Evolutionary conservation across 2,113 vertebrate species (phyloP).

Genomic region (Istiophorus platypterus): DNA sequence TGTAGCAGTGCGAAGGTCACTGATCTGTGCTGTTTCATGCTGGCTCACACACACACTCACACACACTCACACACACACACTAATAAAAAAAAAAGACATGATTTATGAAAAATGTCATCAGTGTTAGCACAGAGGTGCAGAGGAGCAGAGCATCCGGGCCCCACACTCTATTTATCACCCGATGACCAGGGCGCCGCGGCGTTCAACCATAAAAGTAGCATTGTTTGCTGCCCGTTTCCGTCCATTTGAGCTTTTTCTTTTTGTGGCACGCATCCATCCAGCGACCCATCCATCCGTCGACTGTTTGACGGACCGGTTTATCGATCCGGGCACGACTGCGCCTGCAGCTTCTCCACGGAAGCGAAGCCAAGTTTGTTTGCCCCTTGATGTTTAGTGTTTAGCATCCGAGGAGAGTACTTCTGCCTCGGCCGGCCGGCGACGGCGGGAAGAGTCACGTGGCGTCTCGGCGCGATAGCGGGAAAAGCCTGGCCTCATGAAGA

Average conservation of each 20-base stretch:
- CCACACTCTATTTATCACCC: constrained; percentile 60
- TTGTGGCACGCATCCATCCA: too few species aligned
- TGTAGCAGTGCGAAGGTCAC: constrained; percentile 74
- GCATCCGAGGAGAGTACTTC: constrained; percentile 27
- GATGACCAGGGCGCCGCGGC: constrained; percentile 32
- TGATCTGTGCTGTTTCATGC: constrained; percentile 53
- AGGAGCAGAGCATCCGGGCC: constrained; percentile 44
- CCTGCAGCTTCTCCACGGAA: constrained; percentile 21
- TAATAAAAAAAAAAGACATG: constrained; percentile 46
- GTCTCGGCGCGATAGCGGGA: too few species aligned
- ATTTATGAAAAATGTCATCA: constrained; percentile 67
- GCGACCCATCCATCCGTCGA: constrained; percentile 33
- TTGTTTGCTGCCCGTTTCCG: constrained; percentile 37
- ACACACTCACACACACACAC: neutral
- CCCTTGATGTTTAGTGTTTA: constrained; percentile 11
- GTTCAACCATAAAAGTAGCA: neutral
- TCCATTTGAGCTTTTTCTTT: constrained; percentile 32
- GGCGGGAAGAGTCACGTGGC: too few species aligned
- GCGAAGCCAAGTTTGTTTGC: constrained; percentile 45
- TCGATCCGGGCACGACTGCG: constrained; percentile 23
- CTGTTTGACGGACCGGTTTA: constrained; percentile 42
- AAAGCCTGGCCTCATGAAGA: neutral
- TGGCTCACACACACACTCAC: constrained; percentile 11
- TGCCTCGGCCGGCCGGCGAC: too few species aligned
- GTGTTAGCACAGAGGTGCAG: constrained; percentile 59